These are phyloP conservation scores for Pissodes strobi DNA, from an alignment of 1,140 invertebrate species.

Conservation along the genomic window DNA sequence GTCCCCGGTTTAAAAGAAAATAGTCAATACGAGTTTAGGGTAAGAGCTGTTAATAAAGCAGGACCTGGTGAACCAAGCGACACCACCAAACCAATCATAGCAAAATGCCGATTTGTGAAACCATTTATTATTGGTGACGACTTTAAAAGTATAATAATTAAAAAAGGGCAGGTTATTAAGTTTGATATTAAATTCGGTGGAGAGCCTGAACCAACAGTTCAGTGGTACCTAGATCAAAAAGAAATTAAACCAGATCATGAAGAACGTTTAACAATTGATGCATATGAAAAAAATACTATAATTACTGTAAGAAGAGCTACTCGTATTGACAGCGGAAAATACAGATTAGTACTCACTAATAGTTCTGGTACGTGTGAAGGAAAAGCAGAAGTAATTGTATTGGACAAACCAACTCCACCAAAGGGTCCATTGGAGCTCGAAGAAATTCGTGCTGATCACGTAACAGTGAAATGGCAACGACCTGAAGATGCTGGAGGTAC, in stretches of 20 bases:
- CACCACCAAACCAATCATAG: conserved; percentile 91
- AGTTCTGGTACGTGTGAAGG: conserved; percentile 83
- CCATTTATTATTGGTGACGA: conserved; percentile 89
- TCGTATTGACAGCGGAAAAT: conserved; percentile 87
- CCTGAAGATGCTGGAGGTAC: conserved; percentile 93
- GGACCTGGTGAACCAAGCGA: conserved; percentile 94
- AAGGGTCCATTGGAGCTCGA: conserved; percentile 83
- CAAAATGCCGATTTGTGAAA: conserved; percentile 94
- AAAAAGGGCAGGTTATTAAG: conserved; percentile 91
- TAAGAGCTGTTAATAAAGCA: conserved; percentile 94
- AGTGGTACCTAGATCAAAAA: conserved; percentile 76
- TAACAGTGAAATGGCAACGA: conserved; percentile 93
- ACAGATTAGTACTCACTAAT: conserved; percentile 83
- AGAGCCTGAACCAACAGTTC: conserved; percentile 90
- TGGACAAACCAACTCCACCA: conserved; percentile 87
- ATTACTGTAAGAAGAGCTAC: conserved; percentile 85
- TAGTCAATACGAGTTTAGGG: conserved; percentile 93
- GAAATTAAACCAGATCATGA: conserved; percentile 71
- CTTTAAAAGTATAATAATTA: conserved; percentile 84
- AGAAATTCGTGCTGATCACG: conserved; percentile 87
- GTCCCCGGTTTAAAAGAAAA: conserved; percentile 93
- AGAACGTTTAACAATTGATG: conserved; percentile 81
- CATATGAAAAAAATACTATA: conserved; percentile 89
- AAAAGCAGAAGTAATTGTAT: conserved; percentile 82
- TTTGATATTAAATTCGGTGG: conserved; percentile 94